Base-by-base conservation (phyloP, 2,113 vertebrate species). In the Piaya cayana region DNA sequence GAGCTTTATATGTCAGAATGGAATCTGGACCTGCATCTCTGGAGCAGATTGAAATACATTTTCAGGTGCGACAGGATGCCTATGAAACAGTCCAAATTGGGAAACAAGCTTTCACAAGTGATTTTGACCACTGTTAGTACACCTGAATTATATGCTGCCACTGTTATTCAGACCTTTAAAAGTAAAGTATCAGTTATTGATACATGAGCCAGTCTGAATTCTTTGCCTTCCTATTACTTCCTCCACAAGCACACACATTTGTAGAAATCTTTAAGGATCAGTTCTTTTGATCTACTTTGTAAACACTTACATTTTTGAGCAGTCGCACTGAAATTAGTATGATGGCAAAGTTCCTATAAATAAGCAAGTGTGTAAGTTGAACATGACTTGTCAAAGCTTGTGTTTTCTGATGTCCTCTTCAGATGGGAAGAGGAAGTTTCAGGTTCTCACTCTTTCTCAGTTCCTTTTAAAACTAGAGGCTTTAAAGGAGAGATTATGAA, bases 281-380 rank as follows among this genome's bases (percentile, higher is more conserved):
- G 11, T 11, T 9, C 26, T 78, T 84, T 67, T 17, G 7, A 9
- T 34, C 10, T 50, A 2, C 43, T 42, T 75, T 71, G 23, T 55
- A 71, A 42, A 67, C 14, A 29, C 11, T 29, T 30, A 10, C 19
- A 4, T 8, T 62, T 17, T n/a, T 45, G 26, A 70, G 27, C n/a
- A 76, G 63, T 55, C 71, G 26, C 36, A 30, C 30, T 34, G 55
- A 70, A 70, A 62, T 39, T 32, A 64, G 23, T 15, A 14, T 8
- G 18, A 59, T 4, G 30, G 37, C 37, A n/a, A 36, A 62, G 50
- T 23, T 42, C 8, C 37, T 29, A 8, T 56, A 3, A 50, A 69
- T 42, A 60, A 7, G 15, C 29, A 21, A 1, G 0, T 9, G 6
- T 18, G 16, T 5, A 70, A 55, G 6, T 1, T 27, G 34, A 75